These are phyloP conservation scores for Nesoenas mayeri DNA, from an alignment of 2,113 vertebrate species.

Conservation along the genomic window DNA sequence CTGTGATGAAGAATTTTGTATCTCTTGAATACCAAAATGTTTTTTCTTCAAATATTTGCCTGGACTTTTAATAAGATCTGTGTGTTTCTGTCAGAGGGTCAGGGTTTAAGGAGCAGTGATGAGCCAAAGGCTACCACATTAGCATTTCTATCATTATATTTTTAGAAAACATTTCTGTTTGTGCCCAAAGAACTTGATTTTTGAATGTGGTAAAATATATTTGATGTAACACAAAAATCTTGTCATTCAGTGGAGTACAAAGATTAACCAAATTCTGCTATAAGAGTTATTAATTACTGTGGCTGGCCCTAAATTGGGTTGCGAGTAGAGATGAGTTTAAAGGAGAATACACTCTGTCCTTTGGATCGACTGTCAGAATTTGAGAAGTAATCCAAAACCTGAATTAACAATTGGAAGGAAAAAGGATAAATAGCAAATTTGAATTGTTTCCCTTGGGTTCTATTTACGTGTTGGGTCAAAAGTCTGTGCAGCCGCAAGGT, in stretches of 20 bases:
- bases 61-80: not conserved
- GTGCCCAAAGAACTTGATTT: not conserved
- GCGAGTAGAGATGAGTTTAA: not conserved
- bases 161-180: not conserved
- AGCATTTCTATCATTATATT: not conserved
- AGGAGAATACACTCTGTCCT: not conserved
- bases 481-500: not conserved
- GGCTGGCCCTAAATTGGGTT: not conserved
- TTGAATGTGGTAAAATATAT: not conserved
- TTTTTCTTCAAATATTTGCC: constrained; percentile 48
- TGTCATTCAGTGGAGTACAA: not conserved
- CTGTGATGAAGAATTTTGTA: not conserved
- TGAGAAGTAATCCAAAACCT: not conserved
- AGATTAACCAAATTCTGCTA: not conserved
- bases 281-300: not conserved
- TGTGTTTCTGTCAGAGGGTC: not conserved
- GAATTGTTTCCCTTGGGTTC: not conserved
- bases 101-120: not conserved
- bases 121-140: not conserved
- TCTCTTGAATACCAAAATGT: not conserved
- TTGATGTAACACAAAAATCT: not conserved
- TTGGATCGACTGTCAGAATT: not conserved
- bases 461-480: not conserved
- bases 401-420: not conserved
- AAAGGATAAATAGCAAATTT: not conserved